Evolutionary conservation across 2,888 invertebrate genomes (phyloP).

Genomic region (Strigamia crassipes): DNA sequence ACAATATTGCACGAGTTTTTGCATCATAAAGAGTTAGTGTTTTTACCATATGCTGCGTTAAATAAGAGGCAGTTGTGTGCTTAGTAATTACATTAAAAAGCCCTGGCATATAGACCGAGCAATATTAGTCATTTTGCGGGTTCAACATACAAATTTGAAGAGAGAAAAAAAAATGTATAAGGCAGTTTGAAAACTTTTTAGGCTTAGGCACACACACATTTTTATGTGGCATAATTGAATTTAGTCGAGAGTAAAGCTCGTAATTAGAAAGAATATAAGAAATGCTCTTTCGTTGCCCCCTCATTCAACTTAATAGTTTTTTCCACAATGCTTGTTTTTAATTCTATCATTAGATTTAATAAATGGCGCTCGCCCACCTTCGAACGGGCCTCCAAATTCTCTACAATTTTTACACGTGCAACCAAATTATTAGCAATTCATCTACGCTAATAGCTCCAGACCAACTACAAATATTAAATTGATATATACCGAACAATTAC

Average conservation of each 20-base stretch:
- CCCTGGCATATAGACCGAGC: background rate
- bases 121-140: conserved; percentile 21
- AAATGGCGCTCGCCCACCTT: background rate
- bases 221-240: conserved; percentile 43
- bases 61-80: conserved; percentile 21
- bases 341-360: conserved; percentile 31
- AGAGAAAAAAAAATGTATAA: background rate
- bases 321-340: conserved; percentile 19
- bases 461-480: background rate
- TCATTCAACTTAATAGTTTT: conserved; percentile 17
- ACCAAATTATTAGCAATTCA: background rate
- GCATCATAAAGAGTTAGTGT: conserved; percentile 10
- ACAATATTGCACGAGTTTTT: background rate
- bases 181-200: conserved; percentile 17
- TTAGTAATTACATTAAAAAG: conserved; percentile 21
- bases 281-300: conserved; percentile 14
- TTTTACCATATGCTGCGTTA: conserved; percentile 17
- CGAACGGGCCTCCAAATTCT: background rate
- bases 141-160: conserved; percentile 2
- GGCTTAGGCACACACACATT: conserved; percentile 12
- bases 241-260: background rate
- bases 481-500: too few relatives aligned
- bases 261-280: conserved; percentile 41
- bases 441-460: background rate
- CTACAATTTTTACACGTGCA: conserved; percentile 27